Evolutionary conservation across 37 sponge, comb jelly and placozoan species (phyloP).

Genomic region (Agelas oroides): DNA sequence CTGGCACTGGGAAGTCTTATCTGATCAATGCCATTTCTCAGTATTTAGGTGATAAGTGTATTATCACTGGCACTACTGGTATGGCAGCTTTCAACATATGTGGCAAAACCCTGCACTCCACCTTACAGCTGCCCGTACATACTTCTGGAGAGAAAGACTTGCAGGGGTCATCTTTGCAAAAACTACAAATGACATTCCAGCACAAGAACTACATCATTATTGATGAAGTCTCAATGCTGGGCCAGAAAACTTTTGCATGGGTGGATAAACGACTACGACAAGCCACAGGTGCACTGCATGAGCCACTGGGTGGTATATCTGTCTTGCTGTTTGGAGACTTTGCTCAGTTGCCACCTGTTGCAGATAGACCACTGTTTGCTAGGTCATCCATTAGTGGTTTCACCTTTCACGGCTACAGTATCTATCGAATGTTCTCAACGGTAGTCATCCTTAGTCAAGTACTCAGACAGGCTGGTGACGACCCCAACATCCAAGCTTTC

Average conservation of each 20-base stretch:
- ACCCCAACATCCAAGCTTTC: background rate
- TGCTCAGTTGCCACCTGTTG: conserved; percentile 53
- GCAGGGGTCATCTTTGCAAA: conserved; percentile 15
- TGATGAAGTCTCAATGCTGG: conserved; percentile 64
- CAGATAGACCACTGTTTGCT: conserved; percentile 29
- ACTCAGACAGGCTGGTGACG: background rate
- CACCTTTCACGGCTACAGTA: background rate
- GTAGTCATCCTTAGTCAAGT: conserved; percentile 20
- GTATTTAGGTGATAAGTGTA: background rate
- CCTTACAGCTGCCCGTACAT: conserved; percentile 16
- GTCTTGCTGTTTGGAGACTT: conserved; percentile 51
- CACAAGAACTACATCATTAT: conserved; percentile 41
- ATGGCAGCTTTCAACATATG: conserved; percentile 40
- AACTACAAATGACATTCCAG: conserved; percentile 8
- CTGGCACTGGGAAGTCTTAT: conserved; percentile 42
- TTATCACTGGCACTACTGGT: conserved; percentile 37
- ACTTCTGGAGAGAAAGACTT: background rate
- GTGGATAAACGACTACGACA: conserved; percentile 43
- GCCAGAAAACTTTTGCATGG: conserved; percentile 14
- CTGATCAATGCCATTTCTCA: conserved; percentile 30
- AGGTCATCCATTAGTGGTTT: background rate
- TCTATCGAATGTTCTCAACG: conserved; percentile 6
- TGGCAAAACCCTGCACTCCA: conserved; percentile 49
- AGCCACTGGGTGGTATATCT: conserved; percentile 37
- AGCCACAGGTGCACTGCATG: background rate